Conservation (phyloP, 1,140 invertebrate genomes). For the Drosophila varians region DNA sequence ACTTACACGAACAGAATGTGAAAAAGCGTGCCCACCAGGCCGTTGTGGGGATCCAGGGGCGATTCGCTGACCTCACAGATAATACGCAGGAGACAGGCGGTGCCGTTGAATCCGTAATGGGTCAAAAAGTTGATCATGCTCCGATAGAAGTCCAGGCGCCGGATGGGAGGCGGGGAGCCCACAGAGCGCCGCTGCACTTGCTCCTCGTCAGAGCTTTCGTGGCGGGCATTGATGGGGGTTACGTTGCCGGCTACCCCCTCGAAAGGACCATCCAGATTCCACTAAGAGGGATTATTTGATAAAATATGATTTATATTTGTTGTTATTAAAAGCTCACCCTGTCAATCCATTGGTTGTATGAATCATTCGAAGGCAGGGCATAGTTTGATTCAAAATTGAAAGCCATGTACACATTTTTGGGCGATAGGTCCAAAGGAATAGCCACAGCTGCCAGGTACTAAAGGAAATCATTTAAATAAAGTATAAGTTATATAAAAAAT, state of each 20-base stretch:
- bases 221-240: conserved; percentile 61
- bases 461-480: not conserved
- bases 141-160: conserved; percentile 66
- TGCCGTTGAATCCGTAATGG: conserved; percentile 84
- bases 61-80: conserved; percentile 84
- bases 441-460: conserved; percentile 87
- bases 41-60: conserved; percentile 83
- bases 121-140: conserved; percentile 66
- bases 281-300: conserved; percentile 29
- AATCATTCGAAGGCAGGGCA: conserved; percentile 82
- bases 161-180: conserved; percentile 32
- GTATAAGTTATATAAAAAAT: not conserved
- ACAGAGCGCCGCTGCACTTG: conserved; percentile 32
- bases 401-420: conserved; percentile 87
- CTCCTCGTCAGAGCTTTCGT: conserved; percentile 6
- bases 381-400: conserved; percentile 91
- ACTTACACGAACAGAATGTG: conserved; percentile 85
- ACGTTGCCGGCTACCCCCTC: conserved; percentile 68
- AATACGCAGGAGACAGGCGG: conserved; percentile 84
- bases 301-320: not conserved
- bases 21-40: conserved; percentile 84
- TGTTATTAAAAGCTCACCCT: conserved; percentile 42
- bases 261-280: conserved; percentile 64
- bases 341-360: conserved; percentile 70
- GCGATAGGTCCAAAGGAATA: conserved; percentile 88